Percentiles rank a stretch among this genome's conserved stretches.
Conservation (phyloP, 2,113 vertebrate species). For the Micronycteris hirsuta region DNA sequence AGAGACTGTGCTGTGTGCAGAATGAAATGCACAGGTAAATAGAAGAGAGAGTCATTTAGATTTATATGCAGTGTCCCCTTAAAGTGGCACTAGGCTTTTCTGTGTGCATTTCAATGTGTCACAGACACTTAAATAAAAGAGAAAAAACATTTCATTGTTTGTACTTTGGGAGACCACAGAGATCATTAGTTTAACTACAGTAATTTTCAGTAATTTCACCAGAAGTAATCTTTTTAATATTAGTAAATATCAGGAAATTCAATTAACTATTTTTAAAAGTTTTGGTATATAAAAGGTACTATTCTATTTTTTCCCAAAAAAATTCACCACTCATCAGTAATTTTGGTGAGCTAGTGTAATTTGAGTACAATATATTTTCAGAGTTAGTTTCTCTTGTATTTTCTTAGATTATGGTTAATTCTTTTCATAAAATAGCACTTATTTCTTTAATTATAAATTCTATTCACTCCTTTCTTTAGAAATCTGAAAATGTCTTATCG, state of each 20-base stretch:
- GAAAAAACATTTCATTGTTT: background rate
- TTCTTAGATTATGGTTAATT: background rate
- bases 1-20: background rate
- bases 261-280: background rate
- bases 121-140: background rate
- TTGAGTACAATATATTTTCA: background rate
- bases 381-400: background rate
- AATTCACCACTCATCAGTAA: background rate
- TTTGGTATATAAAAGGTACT: background rate
- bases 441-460: conserved; percentile 8
- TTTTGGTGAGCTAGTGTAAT: background rate
- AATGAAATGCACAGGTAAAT: background rate
- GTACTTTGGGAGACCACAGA: background rate
- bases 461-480: background rate
- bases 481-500: background rate
- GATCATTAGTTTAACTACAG: background rate
- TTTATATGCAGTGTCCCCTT: background rate
- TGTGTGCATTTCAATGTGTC: background rate
- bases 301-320: background rate
- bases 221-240: background rate
- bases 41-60: background rate
- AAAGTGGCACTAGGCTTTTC: background rate
- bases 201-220: background rate
- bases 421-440: background rate
- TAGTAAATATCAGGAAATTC: conserved; percentile 1